Base-by-base conservation (phyloP, 2,113 vertebrate genomes). In the Sturnus vulgaris region DNA sequence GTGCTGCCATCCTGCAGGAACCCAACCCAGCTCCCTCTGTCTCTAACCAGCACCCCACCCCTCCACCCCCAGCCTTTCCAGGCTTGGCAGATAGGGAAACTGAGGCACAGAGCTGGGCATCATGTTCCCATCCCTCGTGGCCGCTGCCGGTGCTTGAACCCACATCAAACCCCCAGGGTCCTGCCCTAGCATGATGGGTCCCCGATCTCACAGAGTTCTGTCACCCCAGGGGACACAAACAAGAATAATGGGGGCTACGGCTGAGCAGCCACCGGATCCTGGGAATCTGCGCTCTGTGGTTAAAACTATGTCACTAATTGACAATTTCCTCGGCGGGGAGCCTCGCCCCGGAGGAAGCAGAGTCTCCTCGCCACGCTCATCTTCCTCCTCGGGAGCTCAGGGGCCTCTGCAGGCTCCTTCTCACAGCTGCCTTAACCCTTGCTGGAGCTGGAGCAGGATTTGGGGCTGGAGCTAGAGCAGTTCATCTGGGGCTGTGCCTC, bases 371-470 rank as follows among this genome's bases (percentile, higher is more conserved):
- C 10, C 82, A 39, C 0, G 14, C 53, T 92, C 91, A 71, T 90
- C 92, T 82, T 96, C 91, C 85, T 96, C 82, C 82, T 94, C 50
- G 2, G 30, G 84, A 85, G 91, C 88, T 80, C 81, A 6, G 76
- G 86, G 85, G 77, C 63, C 73, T 55, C 93, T 89, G 80, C 14
- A 11, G 69, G 73, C 86, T 94, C 57, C 66, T n/a, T 65, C 81
- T 84, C 55, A 5, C 66, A 65, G 86, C 64, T 8, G 25, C 77
- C 39, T 97, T 96, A 96, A 96, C 91, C 88, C 94, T 93, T 93
- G 46, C 70, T 63, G 84, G 66, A 20, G 47, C 46, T 18, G 80
- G 60, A 21, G 44, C 37, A 37, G 37, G 37, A 37, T 37, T 37
- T 37, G 37, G 49, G 3, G 35, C 28, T 18, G 37, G 3, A 25